Evolutionary conservation across 2,113 vertebrate species (phyloP).

Genomic region (Syngnathoides biaculeatus): DNA sequence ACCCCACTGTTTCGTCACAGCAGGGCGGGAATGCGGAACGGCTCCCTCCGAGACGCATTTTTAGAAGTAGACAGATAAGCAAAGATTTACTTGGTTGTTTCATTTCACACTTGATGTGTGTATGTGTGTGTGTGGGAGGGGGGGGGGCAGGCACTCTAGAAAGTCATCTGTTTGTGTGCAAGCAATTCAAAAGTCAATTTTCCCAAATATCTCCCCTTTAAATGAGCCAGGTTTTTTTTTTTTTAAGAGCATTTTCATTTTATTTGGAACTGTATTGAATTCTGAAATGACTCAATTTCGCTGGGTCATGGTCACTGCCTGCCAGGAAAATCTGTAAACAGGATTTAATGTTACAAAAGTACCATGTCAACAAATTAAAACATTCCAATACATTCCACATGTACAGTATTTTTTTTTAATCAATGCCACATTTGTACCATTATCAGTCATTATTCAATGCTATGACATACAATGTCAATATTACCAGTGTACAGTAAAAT

Average conservation of each 20-base stretch:
- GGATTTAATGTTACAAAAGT: not conserved
- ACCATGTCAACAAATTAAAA: not conserved
- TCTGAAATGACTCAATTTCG: not conserved
- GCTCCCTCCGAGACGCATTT: not conserved
- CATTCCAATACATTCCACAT: not conserved
- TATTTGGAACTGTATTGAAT: not conserved
- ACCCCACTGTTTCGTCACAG: not conserved
- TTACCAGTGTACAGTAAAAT: too few relatives aligned
- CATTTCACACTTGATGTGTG: not conserved
- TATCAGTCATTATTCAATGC: too few relatives aligned
- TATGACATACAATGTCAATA: too few relatives aligned
- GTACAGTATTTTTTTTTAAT: too few relatives aligned
- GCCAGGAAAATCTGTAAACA: not conserved
- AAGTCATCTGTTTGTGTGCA: not conserved
- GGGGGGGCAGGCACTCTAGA: not conserved
- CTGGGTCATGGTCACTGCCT: not conserved
- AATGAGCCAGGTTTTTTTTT: not conserved
- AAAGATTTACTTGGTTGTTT: not conserved
- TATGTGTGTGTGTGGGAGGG: too few relatives aligned
- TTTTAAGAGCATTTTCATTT: not conserved
- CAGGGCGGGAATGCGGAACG: not conserved
- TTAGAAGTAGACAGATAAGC: not conserved
- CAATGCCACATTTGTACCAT: too few relatives aligned
- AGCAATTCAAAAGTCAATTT: slow-evolving; percentile 4
- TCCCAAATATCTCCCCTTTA: not conserved